Evolutionary conservation across 2,888 invertebrate genomes (phyloP).

Genomic region (Pherbina coryleti): DNA sequence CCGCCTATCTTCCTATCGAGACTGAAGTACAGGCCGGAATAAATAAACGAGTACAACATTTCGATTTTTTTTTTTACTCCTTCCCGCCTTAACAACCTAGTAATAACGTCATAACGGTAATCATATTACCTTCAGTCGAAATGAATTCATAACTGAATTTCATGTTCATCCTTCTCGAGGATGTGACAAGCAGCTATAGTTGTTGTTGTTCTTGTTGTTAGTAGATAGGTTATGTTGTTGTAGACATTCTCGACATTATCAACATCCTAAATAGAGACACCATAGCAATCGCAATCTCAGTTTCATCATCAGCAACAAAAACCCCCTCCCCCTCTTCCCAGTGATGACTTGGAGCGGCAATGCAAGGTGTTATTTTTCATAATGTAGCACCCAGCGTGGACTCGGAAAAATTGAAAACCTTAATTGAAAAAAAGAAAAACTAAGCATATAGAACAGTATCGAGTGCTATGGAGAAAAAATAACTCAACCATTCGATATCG

Average conservation of each 20-base stretch:
- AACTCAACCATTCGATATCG: too few relatives aligned
- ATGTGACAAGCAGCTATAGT: slow-evolving; percentile 8
- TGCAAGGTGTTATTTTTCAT: not conserved
- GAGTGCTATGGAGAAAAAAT: too few relatives aligned
- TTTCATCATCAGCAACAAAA: not conserved
- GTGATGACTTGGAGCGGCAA: not conserved
- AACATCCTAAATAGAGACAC: not conserved
- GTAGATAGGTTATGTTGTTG: not conserved
- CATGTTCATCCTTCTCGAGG: slow-evolving; percentile 48
- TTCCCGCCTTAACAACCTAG: not conserved
- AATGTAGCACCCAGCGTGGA: too few relatives aligned
- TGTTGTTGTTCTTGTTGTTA: not conserved
- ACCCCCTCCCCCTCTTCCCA: too few relatives aligned
- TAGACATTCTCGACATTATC: not conserved
- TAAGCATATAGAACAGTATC: too few relatives aligned
- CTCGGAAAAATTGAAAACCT: too few relatives aligned
- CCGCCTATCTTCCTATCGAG: not conserved
- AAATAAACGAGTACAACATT: not conserved
- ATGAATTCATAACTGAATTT: slow-evolving; percentile 69
- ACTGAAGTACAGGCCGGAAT: not conserved
- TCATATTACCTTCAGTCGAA: slow-evolving; percentile 69
- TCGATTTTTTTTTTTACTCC: not conserved
- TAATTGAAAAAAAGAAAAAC: too few relatives aligned
- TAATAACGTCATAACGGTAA: slow-evolving; percentile 63
- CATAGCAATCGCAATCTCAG: not conserved